phyloP scores from a whole-genome alignment of 2,113 vertebrate genomes.

The Stegastes partitus region DNA sequence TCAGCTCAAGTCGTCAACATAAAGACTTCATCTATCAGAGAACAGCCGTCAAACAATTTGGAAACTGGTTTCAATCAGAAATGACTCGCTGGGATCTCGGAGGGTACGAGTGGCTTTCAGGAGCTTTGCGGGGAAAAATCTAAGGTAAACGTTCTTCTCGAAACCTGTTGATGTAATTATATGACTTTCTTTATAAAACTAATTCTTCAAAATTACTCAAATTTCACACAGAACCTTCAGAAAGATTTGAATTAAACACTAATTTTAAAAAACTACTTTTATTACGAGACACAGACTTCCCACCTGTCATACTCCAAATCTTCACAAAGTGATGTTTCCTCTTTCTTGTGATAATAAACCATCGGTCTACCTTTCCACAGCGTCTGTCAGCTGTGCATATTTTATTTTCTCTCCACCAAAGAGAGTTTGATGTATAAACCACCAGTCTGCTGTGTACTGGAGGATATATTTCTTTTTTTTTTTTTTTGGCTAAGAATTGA shows the following conservation, averaged over 20 bases:
- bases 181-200: slow-evolving; percentile 8
- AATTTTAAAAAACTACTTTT: slow-evolving; percentile 25
- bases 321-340: slow-evolving; percentile 1
- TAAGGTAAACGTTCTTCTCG: slow-evolving; percentile 27
- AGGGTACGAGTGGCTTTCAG: slow-evolving; percentile 14
- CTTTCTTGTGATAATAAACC: slow-evolving; percentile 38
- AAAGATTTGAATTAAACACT: slow-evolving; percentile 17
- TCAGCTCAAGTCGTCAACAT: slow-evolving; percentile 14
- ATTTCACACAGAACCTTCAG: neutral
- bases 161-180: slow-evolving; percentile 36
- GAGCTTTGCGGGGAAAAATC: slow-evolving; percentile 10
- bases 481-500: slow-evolving; percentile 45
- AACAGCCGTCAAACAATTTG: neutral
- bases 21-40: slow-evolving; percentile 6
- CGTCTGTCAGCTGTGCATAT: slow-evolving; percentile 27
- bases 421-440: slow-evolving; percentile 65
- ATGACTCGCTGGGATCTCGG: slow-evolving; percentile 23
- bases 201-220: slow-evolving; percentile 6
- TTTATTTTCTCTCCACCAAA: slow-evolving; percentile 38
- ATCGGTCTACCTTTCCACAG: slow-evolving; percentile 31
- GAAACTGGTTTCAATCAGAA: slow-evolving; percentile 17
- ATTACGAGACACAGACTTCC: slow-evolving; percentile 1
- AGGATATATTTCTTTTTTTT: slow-evolving; percentile 6
- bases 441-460: slow-evolving; percentile 43
- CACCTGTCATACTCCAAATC: neutral